Evolutionary conservation across 2,797 vertebrate genomes (phyloP).

Genomic region (Falco cherrug): DNA sequence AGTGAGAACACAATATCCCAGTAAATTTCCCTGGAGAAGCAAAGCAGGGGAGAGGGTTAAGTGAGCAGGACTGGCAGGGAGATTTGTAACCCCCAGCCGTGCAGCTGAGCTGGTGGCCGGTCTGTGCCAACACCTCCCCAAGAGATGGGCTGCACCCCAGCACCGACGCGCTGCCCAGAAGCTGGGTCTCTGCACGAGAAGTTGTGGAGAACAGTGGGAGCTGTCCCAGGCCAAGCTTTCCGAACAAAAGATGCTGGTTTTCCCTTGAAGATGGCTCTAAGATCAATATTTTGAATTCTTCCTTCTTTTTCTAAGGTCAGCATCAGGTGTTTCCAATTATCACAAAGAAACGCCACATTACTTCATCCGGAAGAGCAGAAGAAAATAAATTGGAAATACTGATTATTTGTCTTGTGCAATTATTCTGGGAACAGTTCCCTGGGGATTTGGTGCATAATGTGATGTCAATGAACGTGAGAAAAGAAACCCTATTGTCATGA

Average conservation of each 20-base stretch:
- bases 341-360: neutral
- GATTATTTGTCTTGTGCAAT: neutral
- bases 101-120: neutral
- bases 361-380: neutral
- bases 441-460: neutral
- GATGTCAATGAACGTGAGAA: neutral
- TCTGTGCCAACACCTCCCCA: neutral
- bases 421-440: neutral
- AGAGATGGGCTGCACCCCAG: neutral
- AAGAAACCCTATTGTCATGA: neutral
- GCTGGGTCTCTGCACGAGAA: neutral
- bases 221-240: neutral
- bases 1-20: neutral
- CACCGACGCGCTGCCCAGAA: neutral
- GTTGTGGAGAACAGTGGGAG: neutral
- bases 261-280: neutral
- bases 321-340: neutral
- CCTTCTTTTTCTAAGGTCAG: neutral
- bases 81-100: neutral
- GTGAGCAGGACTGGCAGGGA: neutral
- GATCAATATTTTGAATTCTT: neutral
- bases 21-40: neutral
- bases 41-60: neutral
- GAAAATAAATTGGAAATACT: neutral
- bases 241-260: neutral